Conservation (phyloP, 2,797 vertebrate genomes). For the Tangara arthus region DNA sequence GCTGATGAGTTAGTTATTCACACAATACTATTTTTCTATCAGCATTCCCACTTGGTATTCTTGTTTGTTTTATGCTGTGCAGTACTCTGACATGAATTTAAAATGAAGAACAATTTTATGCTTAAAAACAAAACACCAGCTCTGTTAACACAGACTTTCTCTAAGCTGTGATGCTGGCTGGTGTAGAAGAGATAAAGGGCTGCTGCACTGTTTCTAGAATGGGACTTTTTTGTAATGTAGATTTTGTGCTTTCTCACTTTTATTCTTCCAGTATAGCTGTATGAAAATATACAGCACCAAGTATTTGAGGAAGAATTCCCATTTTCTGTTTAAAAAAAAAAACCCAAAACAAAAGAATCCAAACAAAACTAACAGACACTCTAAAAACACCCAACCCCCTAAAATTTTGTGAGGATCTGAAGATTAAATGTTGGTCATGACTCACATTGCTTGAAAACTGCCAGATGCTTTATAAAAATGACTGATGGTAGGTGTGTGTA, state of each 20-base stretch:
- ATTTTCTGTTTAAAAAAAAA: background rate
- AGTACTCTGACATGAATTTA: background rate
- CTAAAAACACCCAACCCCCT: background rate
- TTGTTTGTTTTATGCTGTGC: background rate
- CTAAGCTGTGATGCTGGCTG: background rate
- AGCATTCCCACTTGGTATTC: conserved; percentile 28
- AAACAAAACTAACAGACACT: background rate
- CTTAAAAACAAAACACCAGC: background rate
- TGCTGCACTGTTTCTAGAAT: background rate
- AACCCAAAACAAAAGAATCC: background rate
- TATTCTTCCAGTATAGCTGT: background rate
- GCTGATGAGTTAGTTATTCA: background rate
- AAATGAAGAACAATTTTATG: background rate
- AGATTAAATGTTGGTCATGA: background rate
- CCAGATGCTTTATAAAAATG: background rate
- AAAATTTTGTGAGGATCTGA: background rate
- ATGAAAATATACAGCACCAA: background rate
- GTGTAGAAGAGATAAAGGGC: background rate
- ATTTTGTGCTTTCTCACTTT: background rate
- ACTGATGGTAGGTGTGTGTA: background rate
- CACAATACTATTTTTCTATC: background rate
- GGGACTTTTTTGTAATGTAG: background rate
- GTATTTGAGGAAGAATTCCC: background rate
- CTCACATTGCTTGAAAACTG: background rate
- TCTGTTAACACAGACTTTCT: background rate